Conservation (phyloP, 92 coral and sea anemone genomes). For the Epizoanthus ramosus region DNA sequence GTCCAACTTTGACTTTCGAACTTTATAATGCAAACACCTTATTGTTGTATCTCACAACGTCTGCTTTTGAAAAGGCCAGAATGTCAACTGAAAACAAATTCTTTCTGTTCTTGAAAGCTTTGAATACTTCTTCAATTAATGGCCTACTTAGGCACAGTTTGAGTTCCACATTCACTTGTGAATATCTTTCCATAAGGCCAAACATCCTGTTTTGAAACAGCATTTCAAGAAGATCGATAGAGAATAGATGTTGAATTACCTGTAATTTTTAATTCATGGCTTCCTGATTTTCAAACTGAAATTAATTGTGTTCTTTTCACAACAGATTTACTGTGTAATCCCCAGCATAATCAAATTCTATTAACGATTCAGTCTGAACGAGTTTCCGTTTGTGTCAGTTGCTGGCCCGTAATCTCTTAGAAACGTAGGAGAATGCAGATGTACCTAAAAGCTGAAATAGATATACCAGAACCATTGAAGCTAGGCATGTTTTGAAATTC, state of each 20-base stretch:
- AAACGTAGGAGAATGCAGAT: slow-evolving; percentile 45
- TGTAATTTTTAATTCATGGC: slow-evolving; percentile 5
- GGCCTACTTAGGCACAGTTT: slow-evolving; percentile 23
- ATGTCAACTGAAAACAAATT: not conserved
- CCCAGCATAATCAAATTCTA: slow-evolving; percentile 39
- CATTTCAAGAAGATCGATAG: not conserved
- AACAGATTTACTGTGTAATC: slow-evolving; percentile 29
- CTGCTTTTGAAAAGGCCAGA: slow-evolving; percentile 32
- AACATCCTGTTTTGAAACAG: not conserved
- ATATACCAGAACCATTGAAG: slow-evolving; percentile 49
- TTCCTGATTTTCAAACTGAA: slow-evolving; percentile 14
- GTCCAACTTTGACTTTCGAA: slow-evolving; percentile 8
- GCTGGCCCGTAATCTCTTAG: slow-evolving; percentile 14
- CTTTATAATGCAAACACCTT: slow-evolving; percentile 14
- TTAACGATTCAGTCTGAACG: slow-evolving; percentile 27
- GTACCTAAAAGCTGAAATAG: slow-evolving; percentile 56
- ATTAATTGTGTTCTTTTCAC: not conserved
- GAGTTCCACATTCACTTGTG: slow-evolving; percentile 2
- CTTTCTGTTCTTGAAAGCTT: slow-evolving; percentile 14
- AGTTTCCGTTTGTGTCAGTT: slow-evolving; percentile 29
- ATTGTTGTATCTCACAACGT: slow-evolving; percentile 18
- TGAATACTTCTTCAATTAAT: slow-evolving; percentile 22
- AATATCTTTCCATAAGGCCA: slow-evolving; percentile 25
- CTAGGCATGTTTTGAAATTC: slow-evolving; percentile 28
- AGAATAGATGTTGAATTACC: not conserved